A percentile compares a stretch with the other conserved stretches of the same genome.
Conservation (phyloP, 2,797 vertebrate species). For the Dicrostonyx torquatus region DNA sequence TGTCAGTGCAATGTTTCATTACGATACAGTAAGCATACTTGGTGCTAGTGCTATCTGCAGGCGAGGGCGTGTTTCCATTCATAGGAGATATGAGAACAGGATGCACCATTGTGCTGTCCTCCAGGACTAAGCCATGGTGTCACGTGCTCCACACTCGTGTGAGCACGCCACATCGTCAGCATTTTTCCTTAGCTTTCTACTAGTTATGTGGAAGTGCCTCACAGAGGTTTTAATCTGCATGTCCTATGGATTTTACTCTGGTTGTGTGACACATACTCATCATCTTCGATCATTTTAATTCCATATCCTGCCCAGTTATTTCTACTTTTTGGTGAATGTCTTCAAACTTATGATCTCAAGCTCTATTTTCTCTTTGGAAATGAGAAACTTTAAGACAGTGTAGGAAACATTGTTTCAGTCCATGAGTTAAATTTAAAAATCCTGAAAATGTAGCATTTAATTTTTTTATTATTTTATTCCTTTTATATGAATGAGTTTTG, state of each 20-base stretch:
- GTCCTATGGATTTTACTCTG: background rate
- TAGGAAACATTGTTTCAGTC: background rate
- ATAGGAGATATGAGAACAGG: background rate
- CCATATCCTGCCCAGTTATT: background rate
- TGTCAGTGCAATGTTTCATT: background rate
- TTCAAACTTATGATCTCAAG: background rate
- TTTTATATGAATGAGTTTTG: conserved; percentile 12
- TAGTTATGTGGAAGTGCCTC: background rate
- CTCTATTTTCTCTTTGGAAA: background rate
- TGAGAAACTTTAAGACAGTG: conserved; percentile 22
- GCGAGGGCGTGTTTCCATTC: background rate
- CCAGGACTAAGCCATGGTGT: background rate
- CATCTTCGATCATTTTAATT: conserved; percentile 9
- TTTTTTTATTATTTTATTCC: conserved; percentile 22
- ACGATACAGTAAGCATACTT: background rate
- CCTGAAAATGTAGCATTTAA: conserved; percentile 3
- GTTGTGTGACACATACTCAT: background rate
- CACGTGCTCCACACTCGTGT: background rate
- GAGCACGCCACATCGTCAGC: background rate
- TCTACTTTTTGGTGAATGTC: background rate
- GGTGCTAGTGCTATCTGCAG: background rate
- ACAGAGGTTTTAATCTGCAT: background rate
- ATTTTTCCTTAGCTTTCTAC: conserved; percentile 10
- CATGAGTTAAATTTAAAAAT: conserved; percentile 26
- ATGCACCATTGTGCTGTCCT: background rate